A percentile compares a stretch with the other conserved stretches of the same genome.
These are phyloP conservation scores for Mormyrus proboscirostris DNA, from an alignment of 2,797 vertebrate genomes.

Conservation along the genomic window DNA sequence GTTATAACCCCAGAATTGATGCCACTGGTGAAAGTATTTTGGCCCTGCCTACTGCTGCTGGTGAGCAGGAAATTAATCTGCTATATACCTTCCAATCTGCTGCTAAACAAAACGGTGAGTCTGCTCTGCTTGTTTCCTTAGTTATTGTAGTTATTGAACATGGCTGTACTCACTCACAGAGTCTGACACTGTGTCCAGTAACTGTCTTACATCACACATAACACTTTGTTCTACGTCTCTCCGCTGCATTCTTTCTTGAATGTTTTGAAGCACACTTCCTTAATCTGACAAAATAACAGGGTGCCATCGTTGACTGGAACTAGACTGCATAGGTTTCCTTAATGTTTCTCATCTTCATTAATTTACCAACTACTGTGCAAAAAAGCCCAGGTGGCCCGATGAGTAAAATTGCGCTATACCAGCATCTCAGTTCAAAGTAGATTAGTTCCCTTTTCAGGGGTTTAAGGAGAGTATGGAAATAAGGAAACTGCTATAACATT, in stretches of 20 bases:
- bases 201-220: not conserved
- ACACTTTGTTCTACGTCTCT: not conserved
- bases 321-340: not conserved
- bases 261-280: not conserved
- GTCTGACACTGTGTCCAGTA: not conserved
- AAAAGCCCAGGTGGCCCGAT: not conserved
- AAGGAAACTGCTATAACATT: not conserved
- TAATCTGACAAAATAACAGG: not conserved
- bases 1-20: not conserved
- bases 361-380: constrained; percentile 3
- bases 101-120: not conserved
- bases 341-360: not conserved
- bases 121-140: not conserved
- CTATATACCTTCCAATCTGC: not conserved
- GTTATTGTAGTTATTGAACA: not conserved
- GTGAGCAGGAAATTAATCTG: not conserved
- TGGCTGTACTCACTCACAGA: not conserved
- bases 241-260: not conserved
- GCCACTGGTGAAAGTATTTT: not conserved
- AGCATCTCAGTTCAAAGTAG: not conserved
- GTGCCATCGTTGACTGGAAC: not conserved
- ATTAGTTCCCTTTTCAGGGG: not conserved
- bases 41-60: not conserved
- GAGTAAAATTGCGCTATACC: not conserved
- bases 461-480: not conserved